These are phyloP conservation scores for Zelleria hepariella DNA, from an alignment of 2,888 invertebrate genomes.

Conservation along the genomic window DNA sequence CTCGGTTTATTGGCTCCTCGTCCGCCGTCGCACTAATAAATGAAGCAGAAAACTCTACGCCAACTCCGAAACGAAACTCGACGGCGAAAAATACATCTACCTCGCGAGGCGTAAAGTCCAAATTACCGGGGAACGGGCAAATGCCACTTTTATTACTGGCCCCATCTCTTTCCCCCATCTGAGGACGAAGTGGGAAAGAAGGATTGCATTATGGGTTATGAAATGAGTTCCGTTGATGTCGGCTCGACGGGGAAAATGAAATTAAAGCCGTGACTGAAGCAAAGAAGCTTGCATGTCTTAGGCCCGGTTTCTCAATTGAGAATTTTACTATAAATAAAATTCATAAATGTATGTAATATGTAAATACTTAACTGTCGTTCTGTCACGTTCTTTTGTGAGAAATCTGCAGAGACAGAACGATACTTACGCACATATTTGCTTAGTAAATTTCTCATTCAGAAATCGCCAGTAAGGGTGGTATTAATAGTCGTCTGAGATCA, in stretches of 20 bases:
- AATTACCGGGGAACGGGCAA: constrained; percentile 35
- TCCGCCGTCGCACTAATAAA: constrained; percentile 65
- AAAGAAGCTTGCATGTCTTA: not conserved
- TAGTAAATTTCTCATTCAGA: too few relatives aligned
- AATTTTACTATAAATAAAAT: not conserved
- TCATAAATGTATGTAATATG: not conserved
- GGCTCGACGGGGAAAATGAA: constrained; percentile 56
- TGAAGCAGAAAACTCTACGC: constrained; percentile 64
- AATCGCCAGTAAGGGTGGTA: too few relatives aligned
- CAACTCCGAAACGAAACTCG: constrained; percentile 1
- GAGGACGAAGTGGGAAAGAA: constrained; percentile 30
- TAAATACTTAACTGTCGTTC: too few relatives aligned
- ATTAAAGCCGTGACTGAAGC: constrained; percentile 45
- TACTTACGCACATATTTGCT: too few relatives aligned
- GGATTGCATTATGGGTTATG: constrained; percentile 62
- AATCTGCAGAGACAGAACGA: too few relatives aligned
- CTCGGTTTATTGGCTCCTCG: constrained; percentile 56
- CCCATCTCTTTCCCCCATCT: constrained; percentile 28
- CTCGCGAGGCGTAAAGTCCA: constrained; percentile 36
- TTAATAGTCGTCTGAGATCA: too few relatives aligned
- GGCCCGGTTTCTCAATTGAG: not conserved
- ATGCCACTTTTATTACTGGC: constrained; percentile 34
- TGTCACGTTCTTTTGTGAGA: too few relatives aligned
- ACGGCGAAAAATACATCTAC: constrained; percentile 34
- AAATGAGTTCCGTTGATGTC: constrained; percentile 63